Evolutionary conservation across 92 coral and sea anemone species (phyloP), one percentile per base, ranked within the genome.

Genomic region (Phymanthus crucifer): DNA sequence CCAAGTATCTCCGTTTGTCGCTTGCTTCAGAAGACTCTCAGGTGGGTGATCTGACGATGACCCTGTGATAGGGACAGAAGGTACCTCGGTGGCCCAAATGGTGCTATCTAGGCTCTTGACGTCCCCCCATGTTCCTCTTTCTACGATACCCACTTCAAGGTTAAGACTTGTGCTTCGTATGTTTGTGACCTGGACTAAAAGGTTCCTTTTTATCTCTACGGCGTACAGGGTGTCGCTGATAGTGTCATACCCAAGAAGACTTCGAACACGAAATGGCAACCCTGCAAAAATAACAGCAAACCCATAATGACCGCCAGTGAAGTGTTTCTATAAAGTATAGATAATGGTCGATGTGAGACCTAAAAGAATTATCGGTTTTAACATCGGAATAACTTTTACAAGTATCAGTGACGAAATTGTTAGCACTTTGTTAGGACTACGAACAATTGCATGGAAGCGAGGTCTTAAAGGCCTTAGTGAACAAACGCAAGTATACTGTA

Each of bases 21-120:
- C 85, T 34, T 43, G 48, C 69, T 81, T 81, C 33, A 66, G 16
- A 40, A 81, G 80, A 32, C 80, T 40, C 37, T 56, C 52, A 45
- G 73, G 72, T 1, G 85, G 85, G 26, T 58, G 45, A 18, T 43
- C 71, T 4, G 85, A 73, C 57, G 70, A 72, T 11, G n/a, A 8
- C 32, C 69, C 85, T 4, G 80, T 81, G 4, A 72, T 72, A 3
- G 85, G 85, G 16, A 81, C 73, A 16, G 73, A 81, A 9, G 85
- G 85, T 2, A 81, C 54, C 73, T 81, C 85, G n/a, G 85, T 73
- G 11, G 85, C 85, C 85, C 73, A 81, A 12, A 81, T 27, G 40
- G 66, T 73, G 14, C 52, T 65, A 54, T 40, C 73, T 27, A 4
- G 47, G 17, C 34, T 33, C 85, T 72, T 73, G 13, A 40, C 27